Conservation (phyloP, 2,888 invertebrate species). For the Cephus spinipes region DNA sequence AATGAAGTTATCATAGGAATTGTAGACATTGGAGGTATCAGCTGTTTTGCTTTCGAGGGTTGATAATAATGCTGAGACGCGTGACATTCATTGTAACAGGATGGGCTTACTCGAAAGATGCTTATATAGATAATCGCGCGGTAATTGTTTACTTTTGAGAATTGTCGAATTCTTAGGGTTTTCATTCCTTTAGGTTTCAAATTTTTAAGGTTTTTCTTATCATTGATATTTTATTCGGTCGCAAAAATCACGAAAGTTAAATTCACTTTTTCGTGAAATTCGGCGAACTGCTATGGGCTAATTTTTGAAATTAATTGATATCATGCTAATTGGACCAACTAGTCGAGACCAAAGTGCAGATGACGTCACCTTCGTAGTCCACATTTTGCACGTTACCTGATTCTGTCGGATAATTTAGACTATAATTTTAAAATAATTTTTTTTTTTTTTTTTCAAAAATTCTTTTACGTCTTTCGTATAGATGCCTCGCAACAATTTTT, state of each 20-base stretch:
- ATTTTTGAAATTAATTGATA: not conserved
- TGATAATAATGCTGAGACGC: not conserved
- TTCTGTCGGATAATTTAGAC: not conserved
- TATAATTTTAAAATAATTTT: not conserved
- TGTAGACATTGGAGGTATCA: not conserved
- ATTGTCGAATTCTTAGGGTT: not conserved
- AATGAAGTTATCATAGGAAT: not conserved
- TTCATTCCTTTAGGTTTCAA: not conserved
- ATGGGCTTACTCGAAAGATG: not conserved
- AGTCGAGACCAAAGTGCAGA: too few relatives aligned
- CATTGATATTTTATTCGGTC: not conserved
- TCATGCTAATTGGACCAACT: too few relatives aligned
- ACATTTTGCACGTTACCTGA: not conserved
- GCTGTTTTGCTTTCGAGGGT: not conserved
- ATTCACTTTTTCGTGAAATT: not conserved
- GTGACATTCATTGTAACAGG: not conserved
- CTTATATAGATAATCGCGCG: not conserved
- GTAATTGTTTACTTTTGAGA: not conserved
- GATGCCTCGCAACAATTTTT: too few relatives aligned
- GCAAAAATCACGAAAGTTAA: not conserved
- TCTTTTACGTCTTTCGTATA: too few relatives aligned
- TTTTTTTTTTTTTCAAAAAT: too few relatives aligned
- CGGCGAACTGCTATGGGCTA: not conserved
- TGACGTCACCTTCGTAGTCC: too few relatives aligned
- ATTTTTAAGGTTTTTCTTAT: not conserved